Evolutionary conservation across 2,113 vertebrate species (phyloP), one percentile per base, ranked within the genome.

Genomic region (Pygoscelis antarcticus): DNA sequence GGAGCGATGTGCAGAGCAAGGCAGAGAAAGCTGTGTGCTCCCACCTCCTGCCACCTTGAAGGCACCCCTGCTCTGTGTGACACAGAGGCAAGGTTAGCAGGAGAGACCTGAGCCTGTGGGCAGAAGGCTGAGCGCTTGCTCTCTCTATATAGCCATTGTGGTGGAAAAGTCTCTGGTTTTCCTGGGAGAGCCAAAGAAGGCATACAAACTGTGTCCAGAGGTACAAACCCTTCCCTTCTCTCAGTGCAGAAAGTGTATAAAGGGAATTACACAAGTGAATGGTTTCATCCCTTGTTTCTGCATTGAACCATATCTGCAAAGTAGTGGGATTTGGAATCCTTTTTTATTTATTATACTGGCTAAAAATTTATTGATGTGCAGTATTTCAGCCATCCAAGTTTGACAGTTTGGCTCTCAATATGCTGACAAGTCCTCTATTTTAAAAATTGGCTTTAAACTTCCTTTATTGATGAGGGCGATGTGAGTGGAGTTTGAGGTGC

Each of bases 51-150:
- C 52, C 10, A 20, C 26, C 14, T 86, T 0, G 0, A 34, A 83
- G 49, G 25, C 15, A 42, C 7, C 15, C 8, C 23, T 82, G 38
- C 18, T 64, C 6, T 82, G 25, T 87, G 16, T 22, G 29, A 46
- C 11, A 30, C 20, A 64, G 30, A 49, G 49, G 8, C 0, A 0
- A 68, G 62, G 20, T 60, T 36, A 71, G 26, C 20, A 60, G 26
- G 44, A 69, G 27, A 30, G 15, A 62, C 22, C 26, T 34, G 49
- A 91, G 8, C 19, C 36, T 36, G 4, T 30, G 30, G 16, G 15
- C 32, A 68, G 61, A n/a, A 51, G 11, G 38, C 49, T 66, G 46
- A 58, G 40, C 1, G 0, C 30, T 84, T 57, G 22, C 6, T 81
- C 14, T 52, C 11, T 69, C 29, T 64, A 0, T 51, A 2, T 26